phyloP scores from a whole-genome alignment of 2,113 vertebrate genomes.

The Cygnus buccinator region DNA sequence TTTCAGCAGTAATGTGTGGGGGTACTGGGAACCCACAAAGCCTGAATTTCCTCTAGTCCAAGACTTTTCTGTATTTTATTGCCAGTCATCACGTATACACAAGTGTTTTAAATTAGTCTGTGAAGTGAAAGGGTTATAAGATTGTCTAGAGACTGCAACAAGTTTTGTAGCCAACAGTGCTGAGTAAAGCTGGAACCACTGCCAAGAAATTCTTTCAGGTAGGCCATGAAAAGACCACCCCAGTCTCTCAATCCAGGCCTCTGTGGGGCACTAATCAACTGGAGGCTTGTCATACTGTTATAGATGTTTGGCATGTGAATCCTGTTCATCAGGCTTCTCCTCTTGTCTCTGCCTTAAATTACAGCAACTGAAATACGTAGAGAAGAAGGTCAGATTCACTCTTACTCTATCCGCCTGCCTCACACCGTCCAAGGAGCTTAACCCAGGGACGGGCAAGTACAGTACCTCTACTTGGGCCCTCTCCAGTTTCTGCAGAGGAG shows the following conservation, averaged over 20 bases:
- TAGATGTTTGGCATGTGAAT: background rate
- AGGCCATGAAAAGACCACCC: slow-evolving; percentile 52
- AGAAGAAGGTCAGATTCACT: background rate
- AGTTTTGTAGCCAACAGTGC: slow-evolving; percentile 23
- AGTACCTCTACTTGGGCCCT: background rate
- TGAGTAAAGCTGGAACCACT: slow-evolving; percentile 40
- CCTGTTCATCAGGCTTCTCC: background rate
- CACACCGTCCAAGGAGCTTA: background rate
- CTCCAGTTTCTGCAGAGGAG: background rate
- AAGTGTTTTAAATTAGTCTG: slow-evolving; percentile 53
- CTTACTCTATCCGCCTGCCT: background rate
- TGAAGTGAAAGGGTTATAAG: slow-evolving; percentile 29
- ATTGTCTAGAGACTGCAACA: slow-evolving; percentile 44
- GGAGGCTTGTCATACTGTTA: background rate
- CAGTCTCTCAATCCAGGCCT: background rate
- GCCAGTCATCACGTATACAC: background rate
- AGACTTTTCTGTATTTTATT: slow-evolving; percentile 40
- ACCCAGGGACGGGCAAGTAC: background rate
- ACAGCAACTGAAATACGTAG: background rate
- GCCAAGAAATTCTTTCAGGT: slow-evolving; percentile 59
- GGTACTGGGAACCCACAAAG: slow-evolving; percentile 9
- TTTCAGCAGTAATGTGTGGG: background rate
- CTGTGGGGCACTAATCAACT: background rate
- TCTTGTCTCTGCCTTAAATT: background rate
- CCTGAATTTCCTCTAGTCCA: background rate